A percentile compares a stretch with the other conserved stretches of the same genome.
phyloP scores from a whole-genome alignment of 2,113 vertebrate genomes.

The Amia ocellicauda region DNA sequence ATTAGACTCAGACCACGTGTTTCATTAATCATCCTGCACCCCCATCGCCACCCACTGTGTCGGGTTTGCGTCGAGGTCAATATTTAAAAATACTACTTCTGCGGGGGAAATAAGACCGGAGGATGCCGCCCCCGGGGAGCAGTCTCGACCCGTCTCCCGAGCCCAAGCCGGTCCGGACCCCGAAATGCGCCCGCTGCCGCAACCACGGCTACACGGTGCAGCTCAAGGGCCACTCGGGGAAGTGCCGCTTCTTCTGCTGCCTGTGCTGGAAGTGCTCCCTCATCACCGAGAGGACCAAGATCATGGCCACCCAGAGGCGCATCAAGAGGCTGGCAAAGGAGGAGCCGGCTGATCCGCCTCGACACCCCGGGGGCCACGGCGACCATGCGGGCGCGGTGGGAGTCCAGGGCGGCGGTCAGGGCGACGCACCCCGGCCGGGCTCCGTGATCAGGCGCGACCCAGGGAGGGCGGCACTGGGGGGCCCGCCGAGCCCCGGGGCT shows the following conservation, averaged over 20 bases:
- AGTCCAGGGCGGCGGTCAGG: neutral
- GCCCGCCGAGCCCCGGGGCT: no score
- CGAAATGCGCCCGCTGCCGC: conserved; percentile 75
- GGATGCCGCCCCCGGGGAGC: no score
- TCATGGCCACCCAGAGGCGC: conserved; percentile 68
- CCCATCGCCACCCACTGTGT: no score
- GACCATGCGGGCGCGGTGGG: neutral
- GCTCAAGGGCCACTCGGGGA: conserved; percentile 71
- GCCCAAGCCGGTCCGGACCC: conserved; percentile 46
- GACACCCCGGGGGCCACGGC: neutral
- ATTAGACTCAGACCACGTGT: no score
- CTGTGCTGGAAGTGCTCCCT: conserved; percentile 73
- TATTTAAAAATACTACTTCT: no score
- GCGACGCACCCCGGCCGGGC: neutral
- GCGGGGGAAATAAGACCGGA: no score
- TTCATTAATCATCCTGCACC: no score
- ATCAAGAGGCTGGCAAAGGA: conserved; percentile 45
- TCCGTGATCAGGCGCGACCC: neutral
- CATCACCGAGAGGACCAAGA: conserved; percentile 71
- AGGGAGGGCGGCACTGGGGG: no score
- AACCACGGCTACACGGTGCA: conserved; percentile 76
- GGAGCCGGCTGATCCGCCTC: rapidly evolving
- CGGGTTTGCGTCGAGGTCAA: no score
- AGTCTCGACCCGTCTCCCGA: neutral
- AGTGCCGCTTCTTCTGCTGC: conserved; percentile 72